Conservation (phyloP, 2,888 invertebrate species). For the Panzeria rudis region DNA sequence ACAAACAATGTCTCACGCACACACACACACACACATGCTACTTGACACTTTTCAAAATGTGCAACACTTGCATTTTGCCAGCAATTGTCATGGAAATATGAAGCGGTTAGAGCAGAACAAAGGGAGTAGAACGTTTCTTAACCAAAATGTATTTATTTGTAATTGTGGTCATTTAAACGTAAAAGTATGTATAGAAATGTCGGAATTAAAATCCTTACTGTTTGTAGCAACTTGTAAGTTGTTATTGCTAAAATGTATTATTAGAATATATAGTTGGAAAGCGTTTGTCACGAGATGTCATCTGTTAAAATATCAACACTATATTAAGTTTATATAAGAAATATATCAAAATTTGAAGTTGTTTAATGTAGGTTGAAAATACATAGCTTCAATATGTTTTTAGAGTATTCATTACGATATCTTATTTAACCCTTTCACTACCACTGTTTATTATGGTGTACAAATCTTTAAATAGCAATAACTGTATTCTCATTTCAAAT, state of each 20-base stretch:
- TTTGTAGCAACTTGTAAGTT: not conserved
- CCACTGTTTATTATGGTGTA: too few relatives aligned
- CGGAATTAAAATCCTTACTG: slow-evolving; percentile 35
- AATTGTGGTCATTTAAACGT: slow-evolving; percentile 34
- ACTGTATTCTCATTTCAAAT: too few relatives aligned
- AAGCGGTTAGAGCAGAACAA: not conserved
- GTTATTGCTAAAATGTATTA: not conserved
- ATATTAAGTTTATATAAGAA: not conserved
- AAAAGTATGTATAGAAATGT: not conserved
- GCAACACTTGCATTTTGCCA: slow-evolving; percentile 60
- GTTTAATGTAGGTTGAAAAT: not conserved
- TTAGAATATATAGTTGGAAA: not conserved
- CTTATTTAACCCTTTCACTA: too few relatives aligned
- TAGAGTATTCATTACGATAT: too few relatives aligned
- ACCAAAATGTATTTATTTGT: slow-evolving; percentile 31
- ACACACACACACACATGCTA: not conserved
- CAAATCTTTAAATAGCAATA: too few relatives aligned
- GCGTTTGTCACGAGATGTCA: slow-evolving; percentile 41
- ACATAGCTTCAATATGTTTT: too few relatives aligned
- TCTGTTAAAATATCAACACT: slow-evolving; percentile 12
- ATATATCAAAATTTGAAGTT: not conserved
- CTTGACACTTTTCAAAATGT: slow-evolving; percentile 59
- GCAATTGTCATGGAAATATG: slow-evolving; percentile 6
- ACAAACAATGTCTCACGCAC: not conserved
- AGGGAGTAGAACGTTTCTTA: slow-evolving; percentile 10